Base-by-base conservation (phyloP, 2,113 vertebrate genomes). In the Pelmatolapia mariae region DNA sequence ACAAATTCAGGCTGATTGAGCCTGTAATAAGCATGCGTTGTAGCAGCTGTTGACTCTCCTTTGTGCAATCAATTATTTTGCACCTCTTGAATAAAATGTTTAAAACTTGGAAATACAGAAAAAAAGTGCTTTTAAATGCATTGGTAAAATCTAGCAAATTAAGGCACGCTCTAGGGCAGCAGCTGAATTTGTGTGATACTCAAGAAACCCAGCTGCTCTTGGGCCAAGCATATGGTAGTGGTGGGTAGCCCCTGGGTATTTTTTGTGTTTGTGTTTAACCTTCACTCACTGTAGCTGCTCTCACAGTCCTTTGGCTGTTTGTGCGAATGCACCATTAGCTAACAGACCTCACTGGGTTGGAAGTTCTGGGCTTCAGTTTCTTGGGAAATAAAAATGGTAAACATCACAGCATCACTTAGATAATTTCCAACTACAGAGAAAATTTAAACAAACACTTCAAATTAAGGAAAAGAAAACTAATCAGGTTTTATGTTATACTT, bases 161-260 rank as follows among this genome's bases (percentile, higher is more conserved):
- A 79, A 81, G 22, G 4, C 22, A 22, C 4, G 13, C 13, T 81
- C 22, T 68, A 10, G 36, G 59, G 66, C 76, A 85, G 53, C 82
- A 80, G 80, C 82, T 92, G 56, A 68, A 22, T 36, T 87, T 89
- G 29, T 84, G 22, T 61, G 61, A 91, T 31, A 36, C 56, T 78
- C 76, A 43, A 33, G 78, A 80, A 86, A 47, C 71, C 79, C 90
- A 90, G 90, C 84, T 90, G 89, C 80, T 89, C 87, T 54, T 10
- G 33, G 52, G 36, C 66, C 56, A 33, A 81, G 31, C 89, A 89
- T 90, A 87, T 86, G 73, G 52, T 36, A 45, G 83, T 66, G 38
- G 57, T 54, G 15, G 7, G 76, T 52, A 81, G 56, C 90, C 73
- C 33, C 47, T 2, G 53, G 90, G 52, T 81, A 66, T 91, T 88